A percentile compares a stretch with the other conserved stretches of the same genome.
phyloP scores from a whole-genome alignment of 2,888 invertebrate genomes.

The Gari tellinella region DNA sequence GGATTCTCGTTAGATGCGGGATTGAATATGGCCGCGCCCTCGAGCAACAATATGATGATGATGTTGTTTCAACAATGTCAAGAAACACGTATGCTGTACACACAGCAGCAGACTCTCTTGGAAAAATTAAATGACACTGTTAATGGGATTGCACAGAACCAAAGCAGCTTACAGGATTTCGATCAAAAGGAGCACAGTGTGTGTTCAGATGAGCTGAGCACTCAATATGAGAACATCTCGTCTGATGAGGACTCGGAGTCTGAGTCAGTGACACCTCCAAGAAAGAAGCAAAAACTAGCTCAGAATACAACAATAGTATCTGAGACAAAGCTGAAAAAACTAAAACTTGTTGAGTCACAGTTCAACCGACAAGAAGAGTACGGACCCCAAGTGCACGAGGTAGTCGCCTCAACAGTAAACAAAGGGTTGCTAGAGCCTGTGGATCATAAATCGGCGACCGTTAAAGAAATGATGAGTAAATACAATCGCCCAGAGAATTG shows the following conservation, averaged over 20 bases:
- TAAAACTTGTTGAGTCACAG: background rate
- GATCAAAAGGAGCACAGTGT: no score
- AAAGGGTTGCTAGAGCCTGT: background rate
- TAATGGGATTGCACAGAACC: background rate
- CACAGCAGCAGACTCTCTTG: background rate
- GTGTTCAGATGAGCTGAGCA: no score
- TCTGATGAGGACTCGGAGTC: no score
- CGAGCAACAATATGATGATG: background rate
- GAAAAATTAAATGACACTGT: slow-evolving; percentile 3
- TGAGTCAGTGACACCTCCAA: background rate
- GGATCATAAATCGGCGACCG: slow-evolving; percentile 1
- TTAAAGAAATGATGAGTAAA: slow-evolving; percentile 11
- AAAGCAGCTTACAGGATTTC: no score
- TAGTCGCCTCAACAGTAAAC: slow-evolving; percentile 8
- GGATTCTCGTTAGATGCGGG: no score
- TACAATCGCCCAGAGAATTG: slow-evolving; percentile 12
- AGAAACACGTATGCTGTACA: no score
- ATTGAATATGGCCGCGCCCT: background rate
- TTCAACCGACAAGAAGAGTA: background rate
- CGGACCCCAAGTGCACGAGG: background rate
- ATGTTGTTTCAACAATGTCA: no score
- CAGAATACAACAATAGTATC: background rate
- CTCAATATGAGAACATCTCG: no score
- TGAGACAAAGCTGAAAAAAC: slow-evolving; percentile 1
- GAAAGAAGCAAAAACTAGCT: background rate